A percentile compares a stretch with the other conserved stretches of the same genome.
Conservation (phyloP, 2,888 invertebrate species). For the Junonia oenone region DNA sequence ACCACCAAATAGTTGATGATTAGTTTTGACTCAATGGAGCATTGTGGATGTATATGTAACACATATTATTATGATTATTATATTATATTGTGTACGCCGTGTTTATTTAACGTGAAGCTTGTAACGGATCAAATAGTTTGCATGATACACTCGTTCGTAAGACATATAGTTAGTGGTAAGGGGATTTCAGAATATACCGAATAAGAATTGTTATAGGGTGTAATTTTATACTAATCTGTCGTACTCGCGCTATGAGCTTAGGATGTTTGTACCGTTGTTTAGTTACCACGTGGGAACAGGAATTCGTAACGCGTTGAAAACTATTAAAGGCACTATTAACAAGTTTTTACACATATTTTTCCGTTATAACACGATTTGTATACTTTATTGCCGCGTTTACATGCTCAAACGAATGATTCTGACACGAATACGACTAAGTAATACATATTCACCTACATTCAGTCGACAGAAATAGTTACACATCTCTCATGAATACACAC, state of each 20-base stretch:
- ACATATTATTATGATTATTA: neutral
- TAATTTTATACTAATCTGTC: constrained; percentile 50
- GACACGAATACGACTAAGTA: no score
- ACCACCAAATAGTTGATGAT: neutral
- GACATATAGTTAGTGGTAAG: constrained; percentile 40
- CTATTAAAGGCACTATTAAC: neutral
- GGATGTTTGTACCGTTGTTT: constrained; percentile 37
- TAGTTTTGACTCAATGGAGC: neutral
- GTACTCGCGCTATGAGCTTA: constrained; percentile 45
- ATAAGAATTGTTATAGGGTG: constrained; percentile 53
- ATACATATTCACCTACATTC: no score
- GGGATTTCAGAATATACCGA: constrained; percentile 37
- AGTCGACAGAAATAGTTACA: no score
- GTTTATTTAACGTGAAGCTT: constrained; percentile 46
- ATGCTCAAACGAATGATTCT: no score
- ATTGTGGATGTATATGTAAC: neutral
- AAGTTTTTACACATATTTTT: neutral
- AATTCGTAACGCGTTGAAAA: neutral
- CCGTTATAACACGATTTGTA: neutral
- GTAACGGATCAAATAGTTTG: constrained; percentile 50
- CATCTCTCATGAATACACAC: neutral
- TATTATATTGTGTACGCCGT: constrained; percentile 22
- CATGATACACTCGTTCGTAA: constrained; percentile 43
- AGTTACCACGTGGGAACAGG: constrained; percentile 1
- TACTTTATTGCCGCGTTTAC: neutral